phyloP scores from a whole-genome alignment of 92 coral and sea anemone genomes.

The Epizoanthus illoricatus region DNA sequence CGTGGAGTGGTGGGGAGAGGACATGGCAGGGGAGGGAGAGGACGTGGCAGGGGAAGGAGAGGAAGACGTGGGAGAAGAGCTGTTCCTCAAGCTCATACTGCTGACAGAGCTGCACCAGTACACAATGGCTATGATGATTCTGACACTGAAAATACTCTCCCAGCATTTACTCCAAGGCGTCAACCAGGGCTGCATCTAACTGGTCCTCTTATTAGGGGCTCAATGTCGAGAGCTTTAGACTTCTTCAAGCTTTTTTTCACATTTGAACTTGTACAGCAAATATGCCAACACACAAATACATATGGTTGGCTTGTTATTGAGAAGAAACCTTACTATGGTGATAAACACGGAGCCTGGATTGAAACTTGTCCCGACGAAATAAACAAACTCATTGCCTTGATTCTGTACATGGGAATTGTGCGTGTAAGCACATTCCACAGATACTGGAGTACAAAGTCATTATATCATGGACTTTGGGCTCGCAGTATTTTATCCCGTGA shows the following conservation, averaged over 20 bases:
- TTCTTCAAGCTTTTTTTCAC: slow-evolving; percentile 51
- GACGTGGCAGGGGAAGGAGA: no score
- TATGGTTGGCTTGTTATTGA: slow-evolving; percentile 47
- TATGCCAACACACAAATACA: slow-evolving; percentile 46
- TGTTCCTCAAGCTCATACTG: no score
- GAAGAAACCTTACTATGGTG: slow-evolving; percentile 47
- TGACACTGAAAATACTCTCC: not conserved
- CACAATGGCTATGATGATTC: not conserved
- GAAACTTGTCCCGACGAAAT: slow-evolving; percentile 58
- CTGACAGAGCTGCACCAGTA: no score
- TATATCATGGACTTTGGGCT: slow-evolving; percentile 73
- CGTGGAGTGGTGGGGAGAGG: slow-evolving; percentile 4
- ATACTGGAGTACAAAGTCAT: slow-evolving; percentile 15
- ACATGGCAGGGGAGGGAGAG: not conserved
- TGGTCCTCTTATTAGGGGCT: slow-evolving; percentile 21
- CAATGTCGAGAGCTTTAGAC: slow-evolving; percentile 51
- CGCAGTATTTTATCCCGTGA: slow-evolving; percentile 32
- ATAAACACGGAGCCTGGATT: slow-evolving; percentile 56
- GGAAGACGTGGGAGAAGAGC: no score
- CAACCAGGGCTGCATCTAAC: slow-evolving; percentile 47
- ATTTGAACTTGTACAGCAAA: slow-evolving; percentile 8
- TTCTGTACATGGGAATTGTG: slow-evolving; percentile 38
- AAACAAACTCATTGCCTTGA: no score
- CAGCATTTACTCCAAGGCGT: slow-evolving; percentile 40
- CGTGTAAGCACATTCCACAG: slow-evolving; percentile 43